Base-by-base conservation (phyloP, 2,888 invertebrate genomes). In the Cataglyphis livida region DNA sequence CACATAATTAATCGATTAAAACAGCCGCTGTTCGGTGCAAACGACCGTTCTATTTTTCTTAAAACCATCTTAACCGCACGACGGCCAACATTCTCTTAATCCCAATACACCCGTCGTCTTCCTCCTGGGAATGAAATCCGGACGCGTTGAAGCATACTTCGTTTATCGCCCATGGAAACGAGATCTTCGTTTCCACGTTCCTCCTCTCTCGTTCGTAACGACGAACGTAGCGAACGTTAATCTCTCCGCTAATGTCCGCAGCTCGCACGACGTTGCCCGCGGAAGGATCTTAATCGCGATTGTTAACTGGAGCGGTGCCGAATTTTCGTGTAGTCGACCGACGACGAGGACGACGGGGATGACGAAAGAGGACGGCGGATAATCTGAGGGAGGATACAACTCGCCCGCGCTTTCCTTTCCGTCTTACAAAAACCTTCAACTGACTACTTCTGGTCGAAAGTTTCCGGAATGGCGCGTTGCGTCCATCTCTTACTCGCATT, bases 221-320 rank as follows among this genome's bases (percentile, higher is more conserved):
- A 76, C 66, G 76, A 83, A 74, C 70, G 81, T 83, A 83, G 70
- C 48, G 81, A 79, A 81, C 88, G 81, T 86, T 91, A 89, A 91
- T 91, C 89, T 87, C 81, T 73, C 83, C 82, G 83, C 78, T 89
- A 90, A 90, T 84, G 85, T 84, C 32, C 85, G 75, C 76, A 70
- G 81, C 85, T 88, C 83, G 62, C 62, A 68, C 73, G 76, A 21
- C 44, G 44, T n/a, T 51, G 64, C 73, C 78, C 51, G 57, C 70
- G 62, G 57, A 64, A 51, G 85, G 86, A 86, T 88, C 89, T 89
- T 90, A 89, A 91, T 92, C 89, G 90, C 85, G 84, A 92, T 92
- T 87, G 88, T 91, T 89, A 87, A 88, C 86, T 84, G 79, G 85
- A 85, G 74, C 85, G 83, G 41, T 64, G 73, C 74, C 76, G 85